Evolutionary conservation across 2,113 vertebrate genomes (phyloP).

Genomic region (Anhinga rufa): DNA sequence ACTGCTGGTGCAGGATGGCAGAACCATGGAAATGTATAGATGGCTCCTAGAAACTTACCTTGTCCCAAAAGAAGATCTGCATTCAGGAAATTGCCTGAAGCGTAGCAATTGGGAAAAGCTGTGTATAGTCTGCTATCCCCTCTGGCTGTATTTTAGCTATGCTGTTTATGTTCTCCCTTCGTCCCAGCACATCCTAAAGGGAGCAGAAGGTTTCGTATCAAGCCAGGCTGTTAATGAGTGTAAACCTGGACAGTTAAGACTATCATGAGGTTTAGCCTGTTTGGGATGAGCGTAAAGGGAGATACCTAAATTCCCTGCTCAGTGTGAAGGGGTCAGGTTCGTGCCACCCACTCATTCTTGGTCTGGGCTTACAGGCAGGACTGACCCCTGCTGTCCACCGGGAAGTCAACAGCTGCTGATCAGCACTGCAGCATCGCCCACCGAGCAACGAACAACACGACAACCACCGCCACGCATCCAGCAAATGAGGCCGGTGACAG

Average conservation of each 20-base stretch:
- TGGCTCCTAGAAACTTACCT: not conserved
- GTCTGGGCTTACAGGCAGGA: not conserved
- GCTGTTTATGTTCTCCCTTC: slow-evolving; percentile 4
- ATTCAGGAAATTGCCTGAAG: not conserved
- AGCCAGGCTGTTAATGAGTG: not conserved
- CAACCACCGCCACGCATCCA: not conserved
- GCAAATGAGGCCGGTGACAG: too few species aligned
- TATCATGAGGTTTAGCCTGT: not conserved
- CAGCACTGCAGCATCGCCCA: not conserved
- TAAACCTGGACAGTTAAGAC: not conserved
- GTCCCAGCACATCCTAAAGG: slow-evolving; percentile 29
- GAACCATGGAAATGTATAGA: not conserved
- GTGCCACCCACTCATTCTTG: not conserved
- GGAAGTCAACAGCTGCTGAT: not conserved
- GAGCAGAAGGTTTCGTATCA: not conserved
- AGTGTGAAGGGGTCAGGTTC: not conserved
- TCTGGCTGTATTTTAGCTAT: not conserved
- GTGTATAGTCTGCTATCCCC: not conserved
- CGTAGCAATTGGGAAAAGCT: not conserved
- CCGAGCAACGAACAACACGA: not conserved
- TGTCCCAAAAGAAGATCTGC: not conserved
- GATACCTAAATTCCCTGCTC: not conserved
- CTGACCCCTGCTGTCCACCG: not conserved
- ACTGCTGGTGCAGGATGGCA: not conserved
- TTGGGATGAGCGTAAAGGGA: not conserved